A percentile compares a stretch with the other conserved stretches of the same genome.
Evolutionary conservation across 2,888 invertebrate species (phyloP).

Genomic region (Ypsolopha scabrella): DNA sequence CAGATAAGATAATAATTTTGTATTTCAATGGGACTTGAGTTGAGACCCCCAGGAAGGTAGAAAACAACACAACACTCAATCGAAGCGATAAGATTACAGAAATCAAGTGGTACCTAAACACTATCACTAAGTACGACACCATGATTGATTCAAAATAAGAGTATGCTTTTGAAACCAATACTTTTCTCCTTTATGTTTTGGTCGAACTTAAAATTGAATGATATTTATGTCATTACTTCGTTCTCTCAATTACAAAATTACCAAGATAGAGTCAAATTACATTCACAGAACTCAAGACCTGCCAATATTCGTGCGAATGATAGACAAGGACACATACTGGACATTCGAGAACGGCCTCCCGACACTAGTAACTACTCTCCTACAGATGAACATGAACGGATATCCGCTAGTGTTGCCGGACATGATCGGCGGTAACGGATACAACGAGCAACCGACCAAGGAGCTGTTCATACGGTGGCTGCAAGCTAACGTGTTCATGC

Average conservation of each 20-base stretch:
- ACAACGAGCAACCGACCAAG: constrained; percentile 54
- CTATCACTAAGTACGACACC: too few species aligned
- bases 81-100: too few species aligned
- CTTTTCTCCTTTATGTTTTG: too few species aligned
- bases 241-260: neutral
- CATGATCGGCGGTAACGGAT: constrained; percentile 78
- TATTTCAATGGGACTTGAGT: too few species aligned
- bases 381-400: constrained; percentile 73
- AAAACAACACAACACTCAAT: too few species aligned
- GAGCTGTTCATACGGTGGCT: constrained; percentile 82
- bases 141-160: too few species aligned
- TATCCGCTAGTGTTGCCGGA: constrained; percentile 83
- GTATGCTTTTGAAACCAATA: too few species aligned
- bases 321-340: constrained; percentile 80
- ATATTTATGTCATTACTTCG: too few species aligned
- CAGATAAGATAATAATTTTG: too few species aligned
- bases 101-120: too few species aligned
- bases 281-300: constrained; percentile 71
- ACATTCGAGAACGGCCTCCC: constrained; percentile 76
- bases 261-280: neutral
- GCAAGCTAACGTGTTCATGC: constrained; percentile 82
- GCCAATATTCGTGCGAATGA: constrained; percentile 79
- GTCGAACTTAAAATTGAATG: too few species aligned
- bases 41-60: too few species aligned
- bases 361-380: constrained; percentile 77